Base-by-base conservation (phyloP, 2,888 invertebrate species). In the Imbricaverruca yamaguchii region DNA sequence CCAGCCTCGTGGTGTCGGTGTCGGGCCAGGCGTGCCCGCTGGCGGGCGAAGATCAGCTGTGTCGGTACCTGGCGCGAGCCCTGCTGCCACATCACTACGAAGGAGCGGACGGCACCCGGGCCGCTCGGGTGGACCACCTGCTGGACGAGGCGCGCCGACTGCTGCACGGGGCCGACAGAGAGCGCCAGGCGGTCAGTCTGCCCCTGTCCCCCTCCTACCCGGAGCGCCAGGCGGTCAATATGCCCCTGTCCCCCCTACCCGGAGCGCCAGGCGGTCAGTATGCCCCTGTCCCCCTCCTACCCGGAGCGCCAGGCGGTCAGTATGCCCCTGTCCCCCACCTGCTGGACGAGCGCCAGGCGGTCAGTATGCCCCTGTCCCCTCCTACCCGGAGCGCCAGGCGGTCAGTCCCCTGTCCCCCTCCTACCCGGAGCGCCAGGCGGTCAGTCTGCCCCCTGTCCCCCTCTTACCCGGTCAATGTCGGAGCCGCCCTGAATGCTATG, bases 371-470 rank as follows among this genome's bases (percentile, higher is more conserved):
- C n/a, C n/a, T n/a, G n/a, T n/a, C n/a, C n/a, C n/a, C n/a, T n/a
- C n/a, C n/a, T n/a, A n/a, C n/a, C n/a, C n/a, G n/a, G n/a, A n/a
- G n/a, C n/a, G n/a, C n/a, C n/a, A n/a, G n/a, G n/a, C n/a, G n/a
- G n/a, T n/a, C n/a, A n/a, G n/a, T n/a, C 69, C 39, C 15, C 39
- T 12, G 39, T 12, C 12, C 39, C 39, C 39, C 69, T 11, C 39
- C 69, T 25, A 0, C 39, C 13, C 11, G 39, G 39, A 69, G 39
- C 18, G n/a, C 7, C 39, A 69, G 39, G 39, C 69, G 69, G 69
- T 69, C 69, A 69, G 69, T 69, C 69, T 69, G n/a, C n/a, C n/a
- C n/a, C n/a, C n/a, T n/a, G n/a, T n/a, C n/a, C 39, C 39, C 39
- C 39, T 39, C 39, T 39, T 39, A 39, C 39, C 39, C 39, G 39